A percentile compares a stretch with the other conserved stretches of the same genome.
Evolutionary conservation across 2,888 invertebrate genomes (phyloP).

Genomic region (Sinotaia quadrata): DNA sequence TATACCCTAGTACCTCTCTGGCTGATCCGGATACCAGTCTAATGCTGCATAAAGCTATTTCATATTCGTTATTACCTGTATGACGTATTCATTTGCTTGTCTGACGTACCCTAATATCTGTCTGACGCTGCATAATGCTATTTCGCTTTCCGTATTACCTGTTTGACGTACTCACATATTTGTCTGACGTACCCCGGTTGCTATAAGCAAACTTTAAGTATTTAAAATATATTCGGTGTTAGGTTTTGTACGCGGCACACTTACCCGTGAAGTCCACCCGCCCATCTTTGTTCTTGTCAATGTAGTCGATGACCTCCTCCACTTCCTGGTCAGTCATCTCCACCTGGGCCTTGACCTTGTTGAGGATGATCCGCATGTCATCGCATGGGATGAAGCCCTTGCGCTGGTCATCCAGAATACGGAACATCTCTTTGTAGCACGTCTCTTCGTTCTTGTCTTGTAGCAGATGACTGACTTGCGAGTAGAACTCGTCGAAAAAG

Average conservation of each 20-base stretch:
- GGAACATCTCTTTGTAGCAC: conserved; percentile 43
- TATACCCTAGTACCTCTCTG: too few relatives aligned
- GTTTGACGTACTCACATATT: too few relatives aligned
- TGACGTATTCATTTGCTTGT: too few relatives aligned
- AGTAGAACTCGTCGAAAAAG: conserved; percentile 41
- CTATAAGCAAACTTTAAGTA: too few relatives aligned
- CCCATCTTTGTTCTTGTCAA: conserved; percentile 43
- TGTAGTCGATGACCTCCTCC: conserved; percentile 39
- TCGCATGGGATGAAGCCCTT: conserved; percentile 37
- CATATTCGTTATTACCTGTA: too few relatives aligned
- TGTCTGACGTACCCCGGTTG: too few relatives aligned
- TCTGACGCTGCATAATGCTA: too few relatives aligned
- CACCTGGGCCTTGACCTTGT: conserved; percentile 33
- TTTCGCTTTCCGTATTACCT: too few relatives aligned
- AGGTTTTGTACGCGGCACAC: not conserved
- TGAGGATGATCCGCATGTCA: conserved; percentile 35
- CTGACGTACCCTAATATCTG: too few relatives aligned
- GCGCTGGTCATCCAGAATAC: conserved; percentile 36
- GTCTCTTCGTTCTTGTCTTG: conserved; percentile 41
- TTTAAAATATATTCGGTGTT: too few relatives aligned
- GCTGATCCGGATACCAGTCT: too few relatives aligned
- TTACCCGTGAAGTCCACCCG: conserved; percentile 39
- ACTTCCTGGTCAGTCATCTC: conserved; percentile 41
- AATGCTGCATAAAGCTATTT: too few relatives aligned
- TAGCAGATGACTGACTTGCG: conserved; percentile 35